Base-by-base conservation (phyloP, 2,113 vertebrate genomes). In the Cromileptes altivelis region DNA sequence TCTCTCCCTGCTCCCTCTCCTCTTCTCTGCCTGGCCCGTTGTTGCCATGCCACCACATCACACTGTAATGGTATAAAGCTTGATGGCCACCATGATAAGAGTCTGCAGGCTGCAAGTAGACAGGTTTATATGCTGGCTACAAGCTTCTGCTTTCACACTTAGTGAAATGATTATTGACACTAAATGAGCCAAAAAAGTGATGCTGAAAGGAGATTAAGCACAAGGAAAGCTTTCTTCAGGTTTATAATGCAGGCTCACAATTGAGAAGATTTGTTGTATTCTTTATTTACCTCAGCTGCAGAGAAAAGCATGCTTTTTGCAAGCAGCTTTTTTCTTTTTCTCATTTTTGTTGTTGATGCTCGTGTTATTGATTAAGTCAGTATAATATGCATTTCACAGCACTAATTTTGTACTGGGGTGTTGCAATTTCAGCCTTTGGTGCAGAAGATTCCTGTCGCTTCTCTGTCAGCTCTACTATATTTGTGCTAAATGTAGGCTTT, bases 41-140 rank as follows among this genome's bases (percentile, higher is more conserved):
- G 92, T 92, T 92, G 93, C 90, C 85, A 90, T 91, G 90, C 91
- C 78, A 89, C 89, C 87, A 83, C 90, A 91, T 88, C 75, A 65
- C 76, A 82, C 84, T 73, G 76, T 85, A 85, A 91, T 84, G 17
- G 25, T 64, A 74, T 80, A 80, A 88, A 68, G 88, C 81, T 85
- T 61, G 91, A 91, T 93, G 89, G 85, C 79, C 80, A 75, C 40
- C 50, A 11, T 53, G 92, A 91, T 91, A 92, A 78, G 85, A 75
- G 76, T 80, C 47, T 78, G 71, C 68, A 37, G 87, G 78, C 76
- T 89, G 85, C 77, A 71, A 70, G 70, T 69, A 85, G 76, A 56
- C 42, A 30, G 42, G 52, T 80, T 71, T 73, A 63, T 70, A 33
- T 80, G 33, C 53, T 17, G 57, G 62, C 78, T 85, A 56, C 64